These are phyloP conservation scores for Epizoanthus scotinus DNA, from an alignment of 92 coral and sea anemone genomes.

Conservation along the genomic window DNA sequence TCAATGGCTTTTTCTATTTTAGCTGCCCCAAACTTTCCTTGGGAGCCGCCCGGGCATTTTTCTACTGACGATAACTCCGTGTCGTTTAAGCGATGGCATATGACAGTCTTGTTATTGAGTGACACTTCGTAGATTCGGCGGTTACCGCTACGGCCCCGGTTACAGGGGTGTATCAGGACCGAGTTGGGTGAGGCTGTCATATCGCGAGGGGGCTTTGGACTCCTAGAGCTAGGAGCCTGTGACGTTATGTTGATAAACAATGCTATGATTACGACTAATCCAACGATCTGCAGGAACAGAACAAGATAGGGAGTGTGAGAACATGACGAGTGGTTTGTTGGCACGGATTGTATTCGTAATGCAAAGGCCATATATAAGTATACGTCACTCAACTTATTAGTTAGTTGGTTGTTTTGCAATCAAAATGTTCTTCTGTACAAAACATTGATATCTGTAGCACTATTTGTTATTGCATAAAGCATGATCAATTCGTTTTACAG, in stretches of 20 bases:
- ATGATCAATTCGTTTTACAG: too few relatives aligned
- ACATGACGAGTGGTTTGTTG: too few relatives aligned
- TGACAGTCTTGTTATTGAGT: background rate
- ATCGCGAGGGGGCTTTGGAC: background rate
- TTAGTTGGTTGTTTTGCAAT: too few relatives aligned
- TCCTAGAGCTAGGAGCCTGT: constrained; percentile 17
- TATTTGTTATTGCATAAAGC: too few relatives aligned
- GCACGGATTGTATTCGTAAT: too few relatives aligned
- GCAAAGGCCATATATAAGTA: too few relatives aligned
- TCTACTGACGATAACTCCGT: constrained; percentile 23
- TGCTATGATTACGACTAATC: background rate
- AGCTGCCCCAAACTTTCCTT: background rate
- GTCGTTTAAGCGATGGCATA: constrained; percentile 22
- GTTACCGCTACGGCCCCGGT: background rate
- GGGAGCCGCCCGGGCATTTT: background rate
- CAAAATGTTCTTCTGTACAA: too few relatives aligned
- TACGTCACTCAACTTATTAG: too few relatives aligned
- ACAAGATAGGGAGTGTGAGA: too few relatives aligned
- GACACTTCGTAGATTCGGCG: background rate
- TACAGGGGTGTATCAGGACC: constrained; percentile 3
- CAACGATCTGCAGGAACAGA: constrained; percentile 1
- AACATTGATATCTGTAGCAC: too few relatives aligned
- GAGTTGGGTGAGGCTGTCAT: background rate
- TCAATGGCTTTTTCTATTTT: constrained; percentile 30
- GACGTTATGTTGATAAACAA: constrained; percentile 8